Conservation (phyloP, 2,113 vertebrate genomes). For the Oostethus manadensis region DNA sequence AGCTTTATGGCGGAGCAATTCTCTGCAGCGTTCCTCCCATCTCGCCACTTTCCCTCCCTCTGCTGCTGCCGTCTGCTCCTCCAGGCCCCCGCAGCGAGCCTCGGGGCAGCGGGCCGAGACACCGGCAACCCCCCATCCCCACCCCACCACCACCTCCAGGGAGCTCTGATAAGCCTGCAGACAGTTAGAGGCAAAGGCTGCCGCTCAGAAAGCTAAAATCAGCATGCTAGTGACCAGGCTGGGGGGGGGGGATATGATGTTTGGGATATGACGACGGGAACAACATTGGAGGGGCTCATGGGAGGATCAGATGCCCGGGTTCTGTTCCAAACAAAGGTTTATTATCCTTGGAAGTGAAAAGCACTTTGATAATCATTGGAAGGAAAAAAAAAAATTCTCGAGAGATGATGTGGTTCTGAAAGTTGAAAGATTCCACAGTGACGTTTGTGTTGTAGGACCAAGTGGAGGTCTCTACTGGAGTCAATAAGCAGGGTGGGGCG, state of each 20-base stretch:
- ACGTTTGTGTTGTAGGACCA: not conserved
- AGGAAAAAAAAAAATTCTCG: slow-evolving; percentile 5
- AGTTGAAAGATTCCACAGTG: not conserved
- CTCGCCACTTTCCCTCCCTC: slow-evolving; percentile 13
- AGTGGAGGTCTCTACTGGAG: slow-evolving; percentile 26
- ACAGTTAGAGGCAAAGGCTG: slow-evolving; percentile 41
- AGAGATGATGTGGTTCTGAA: not conserved
- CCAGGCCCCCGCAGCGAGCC: slow-evolving; percentile 39
- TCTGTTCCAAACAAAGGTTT: slow-evolving; percentile 12
- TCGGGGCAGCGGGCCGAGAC: slow-evolving; percentile 47
- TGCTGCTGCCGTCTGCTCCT: slow-evolving; percentile 45
- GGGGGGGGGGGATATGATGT: not conserved
- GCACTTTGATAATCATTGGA: not conserved
- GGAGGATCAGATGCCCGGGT: not conserved
- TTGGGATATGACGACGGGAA: slow-evolving; percentile 12
- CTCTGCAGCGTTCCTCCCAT: slow-evolving; percentile 42
- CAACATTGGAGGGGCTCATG: slow-evolving; percentile 7
- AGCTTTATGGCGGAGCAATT: slow-evolving; percentile 62
- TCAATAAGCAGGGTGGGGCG: slow-evolving; percentile 22
- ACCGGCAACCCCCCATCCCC: slow-evolving; percentile 32
- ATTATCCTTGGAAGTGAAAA: not conserved
- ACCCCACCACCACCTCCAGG: slow-evolving; percentile 4
- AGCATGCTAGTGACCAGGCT: slow-evolving; percentile 27
- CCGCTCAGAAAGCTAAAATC: slow-evolving; percentile 50
- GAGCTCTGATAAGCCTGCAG: slow-evolving; percentile 53